Evolutionary conservation across 2,113 vertebrate species (phyloP), one percentile per base, ranked within the genome.

Genomic region (Protomyctophum bolini): DNA sequence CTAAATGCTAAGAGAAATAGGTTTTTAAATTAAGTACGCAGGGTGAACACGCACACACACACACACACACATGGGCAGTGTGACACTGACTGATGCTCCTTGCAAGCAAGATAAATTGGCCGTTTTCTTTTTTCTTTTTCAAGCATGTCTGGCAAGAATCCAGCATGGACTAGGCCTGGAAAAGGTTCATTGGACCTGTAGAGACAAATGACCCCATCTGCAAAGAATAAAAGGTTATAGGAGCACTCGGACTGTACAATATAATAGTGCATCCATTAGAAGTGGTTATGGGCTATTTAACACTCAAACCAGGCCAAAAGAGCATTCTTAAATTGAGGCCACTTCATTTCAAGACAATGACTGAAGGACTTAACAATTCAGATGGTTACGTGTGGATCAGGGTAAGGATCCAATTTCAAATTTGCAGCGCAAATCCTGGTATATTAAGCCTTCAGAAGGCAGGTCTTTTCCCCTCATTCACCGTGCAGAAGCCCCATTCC

Each of bases 371-470:
- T 21, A 63, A 50, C 49, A 49, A 63, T 63, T 63, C 7, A 12
- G 21, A 10, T 63, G 8, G 10, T 49, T 49, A 9, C 11, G 55
- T 6, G 5, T 15, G 21, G 46, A 49, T 4, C 14, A 8, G 5
- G 41, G 41, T 6, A 41, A 11, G 7, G 60, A 81, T 68, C 79
- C 47, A 8, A 77, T 69, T 69, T 73, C 15, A 46, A 71, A 56
- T 45, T 12, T 65, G 57, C 52, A 10, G 7, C 6, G 48, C 4
- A 0, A 65, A 59, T 55, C 65, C 11, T 46, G 8, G 3, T 51
- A 46, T 7, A 55, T 70, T 49, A 68, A 76, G 48, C 51, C 14
- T 41, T 41, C 33, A 41, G 60, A 45, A 15, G 60, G 60, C 11
- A 51, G 10, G 14, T 66, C 59, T 15, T 10, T 7, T 6, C 61